Evolutionary conservation across 2,888 invertebrate species (phyloP), one percentile per base, ranked within the genome.

Genomic region (Ceriagrion tenellum): DNA sequence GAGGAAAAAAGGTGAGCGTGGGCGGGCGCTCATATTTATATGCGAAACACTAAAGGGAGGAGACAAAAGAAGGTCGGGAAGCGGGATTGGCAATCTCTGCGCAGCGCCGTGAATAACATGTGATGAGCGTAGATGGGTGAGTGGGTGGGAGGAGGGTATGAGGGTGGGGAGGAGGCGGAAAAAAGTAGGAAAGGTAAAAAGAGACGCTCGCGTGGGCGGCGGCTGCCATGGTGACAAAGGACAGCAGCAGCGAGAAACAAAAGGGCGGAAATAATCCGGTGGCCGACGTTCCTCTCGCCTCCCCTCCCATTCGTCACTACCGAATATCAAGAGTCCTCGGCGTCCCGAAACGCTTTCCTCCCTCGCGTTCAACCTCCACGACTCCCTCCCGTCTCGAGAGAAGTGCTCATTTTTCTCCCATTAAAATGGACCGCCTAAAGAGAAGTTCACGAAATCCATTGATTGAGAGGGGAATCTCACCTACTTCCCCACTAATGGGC

Each of bases 21-120:
- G 69, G 56, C 18, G 47, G 47, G 93, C 69, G 93, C 69, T 93
- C 93, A 93, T 35, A 93, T 93, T 63, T 93, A 47, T 69, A 47
- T n/a, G 69, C 69, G 93, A 59, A 59, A 40, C 23, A 8, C 8
- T 8, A 47, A 8, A 8, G 47, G 47, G 47, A 47, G 47, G 47
- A 59, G 35, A n/a, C 26, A 20, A 35, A 63, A 69, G 59, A 63
- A 40, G 59, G 63, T 30, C 59, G 63, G 40, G 63, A 47, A 81
- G 81, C 35, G 63, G 63, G 35, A 91, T 35, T 81, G 81, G 35
- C 81, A 81, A 81, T 81, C 81, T 81, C 4, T 47, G 47, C 47
- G 47, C 47, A 8, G 47, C 13, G 81, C 69, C 69, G 69, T n/a
- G 69, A 69, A 69, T 69, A 69, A 69, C n/a, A 26, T 81, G 35